A percentile compares a stretch with the other conserved stretches of the same genome.
Conservation (phyloP, 2,888 invertebrate genomes). For the Eupithecia abbreviata region DNA sequence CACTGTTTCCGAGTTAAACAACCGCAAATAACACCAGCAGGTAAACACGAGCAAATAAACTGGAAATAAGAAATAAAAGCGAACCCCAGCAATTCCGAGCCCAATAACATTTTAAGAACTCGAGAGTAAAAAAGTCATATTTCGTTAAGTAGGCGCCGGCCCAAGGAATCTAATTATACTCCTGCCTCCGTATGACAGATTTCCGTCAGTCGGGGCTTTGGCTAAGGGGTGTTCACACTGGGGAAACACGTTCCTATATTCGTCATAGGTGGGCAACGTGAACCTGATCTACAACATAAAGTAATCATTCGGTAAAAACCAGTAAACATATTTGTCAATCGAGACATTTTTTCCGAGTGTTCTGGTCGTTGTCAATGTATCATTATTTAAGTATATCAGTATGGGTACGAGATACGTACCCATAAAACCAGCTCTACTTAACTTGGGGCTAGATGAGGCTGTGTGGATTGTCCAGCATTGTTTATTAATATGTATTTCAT, state of each 20-base stretch:
- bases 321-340: no score
- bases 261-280: no score
- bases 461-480: no score
- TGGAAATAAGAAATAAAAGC: not conserved
- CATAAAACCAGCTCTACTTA: no score
- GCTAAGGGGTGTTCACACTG: not conserved
- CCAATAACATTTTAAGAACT: not conserved
- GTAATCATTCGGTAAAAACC: no score
- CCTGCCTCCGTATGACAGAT: constrained; percentile 6
- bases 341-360: no score
- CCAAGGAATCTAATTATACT: constrained; percentile 3
- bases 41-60: not conserved
- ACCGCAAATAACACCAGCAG: not conserved
- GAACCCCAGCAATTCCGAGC: not conserved
- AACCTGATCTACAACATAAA: no score
- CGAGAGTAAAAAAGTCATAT: not conserved
- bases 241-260: not conserved
- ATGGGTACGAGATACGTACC: no score
- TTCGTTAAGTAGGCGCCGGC: not conserved
- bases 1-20: not conserved
- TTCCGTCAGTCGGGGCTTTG: constrained; percentile 3
- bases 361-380: no score
- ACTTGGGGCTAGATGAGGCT: no score
- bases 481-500: no score
- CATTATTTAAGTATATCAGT: no score